Conservation (phyloP, 1,140 invertebrate species). For the Nasonia giraulti region DNA sequence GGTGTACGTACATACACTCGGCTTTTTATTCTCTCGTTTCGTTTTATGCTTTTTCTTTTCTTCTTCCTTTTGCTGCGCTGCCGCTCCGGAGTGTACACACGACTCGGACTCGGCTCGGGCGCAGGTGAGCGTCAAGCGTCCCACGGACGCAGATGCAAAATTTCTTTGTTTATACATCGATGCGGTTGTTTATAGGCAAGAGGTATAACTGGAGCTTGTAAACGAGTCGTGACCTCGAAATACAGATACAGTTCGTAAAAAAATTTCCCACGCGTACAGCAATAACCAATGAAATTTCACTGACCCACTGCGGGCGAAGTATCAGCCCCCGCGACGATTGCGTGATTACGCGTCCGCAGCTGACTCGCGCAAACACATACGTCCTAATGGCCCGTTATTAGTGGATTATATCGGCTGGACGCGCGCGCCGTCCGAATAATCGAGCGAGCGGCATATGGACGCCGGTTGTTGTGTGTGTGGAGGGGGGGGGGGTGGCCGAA, state of each 20-base stretch:
- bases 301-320: background rate
- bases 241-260: background rate
- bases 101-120: background rate
- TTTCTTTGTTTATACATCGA: too few relatives aligned
- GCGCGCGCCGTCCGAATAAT: background rate
- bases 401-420: background rate
- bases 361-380: background rate
- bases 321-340: background rate
- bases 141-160: background rate
- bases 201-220: too few relatives aligned
- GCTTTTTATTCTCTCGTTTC: background rate
- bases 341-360: conserved; percentile 26
- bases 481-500: background rate
- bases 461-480: background rate
- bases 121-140: conserved; percentile 43
- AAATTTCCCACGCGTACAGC: too few relatives aligned
- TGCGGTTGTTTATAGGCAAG: too few relatives aligned
- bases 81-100: background rate
- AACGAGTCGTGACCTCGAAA: too few relatives aligned
- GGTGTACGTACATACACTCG: background rate
- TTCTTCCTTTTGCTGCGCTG: background rate
- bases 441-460: background rate
- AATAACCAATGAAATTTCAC: conserved; percentile 11
- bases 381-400: conserved; percentile 24
- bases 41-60: background rate